Evolutionary conservation across 53 echinoderm and acorn worm genomes (phyloP).

Genomic region (Luidia sarsii): DNA sequence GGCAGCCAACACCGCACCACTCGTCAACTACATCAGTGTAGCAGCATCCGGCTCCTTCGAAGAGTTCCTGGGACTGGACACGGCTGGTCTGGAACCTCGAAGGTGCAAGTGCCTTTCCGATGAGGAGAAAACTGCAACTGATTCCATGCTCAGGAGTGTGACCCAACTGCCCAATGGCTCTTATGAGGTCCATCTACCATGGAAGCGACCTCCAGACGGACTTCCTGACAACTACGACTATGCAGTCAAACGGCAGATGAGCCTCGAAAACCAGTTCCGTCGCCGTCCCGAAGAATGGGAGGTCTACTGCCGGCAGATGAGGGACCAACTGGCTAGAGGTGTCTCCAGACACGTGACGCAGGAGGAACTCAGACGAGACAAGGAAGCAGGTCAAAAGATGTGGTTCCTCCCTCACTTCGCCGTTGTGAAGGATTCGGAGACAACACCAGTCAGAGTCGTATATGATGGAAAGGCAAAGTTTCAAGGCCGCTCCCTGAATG

Average conservation of each 20-base stretch:
- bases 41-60: constrained; percentile 25
- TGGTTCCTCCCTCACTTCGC: too few species aligned
- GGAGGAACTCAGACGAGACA: too few species aligned
- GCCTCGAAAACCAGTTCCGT: too few species aligned
- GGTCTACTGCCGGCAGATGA: too few species aligned
- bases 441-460: constrained; percentile 59
- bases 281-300: too few species aligned
- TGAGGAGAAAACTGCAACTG: constrained; percentile 17
- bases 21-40: too few species aligned
- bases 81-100: constrained; percentile 67
- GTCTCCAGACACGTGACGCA: too few species aligned
- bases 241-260: too few species aligned
- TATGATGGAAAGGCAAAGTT: constrained; percentile 63
- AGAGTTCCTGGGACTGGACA: constrained; percentile 57
- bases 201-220: constrained; percentile 18
- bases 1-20: not conserved
- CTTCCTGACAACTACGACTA: constrained; percentile 76
- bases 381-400: too few species aligned
- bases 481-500: constrained; percentile 65
- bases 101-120: constrained; percentile 25
- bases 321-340: too few species aligned
- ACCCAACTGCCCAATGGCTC: constrained; percentile 63
- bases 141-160: constrained; percentile 63
- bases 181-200: too few species aligned
- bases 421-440: too few species aligned